These are phyloP conservation scores for Pandemis cinnamomeana DNA, from an alignment of 2,888 invertebrate genomes.

Conservation along the genomic window DNA sequence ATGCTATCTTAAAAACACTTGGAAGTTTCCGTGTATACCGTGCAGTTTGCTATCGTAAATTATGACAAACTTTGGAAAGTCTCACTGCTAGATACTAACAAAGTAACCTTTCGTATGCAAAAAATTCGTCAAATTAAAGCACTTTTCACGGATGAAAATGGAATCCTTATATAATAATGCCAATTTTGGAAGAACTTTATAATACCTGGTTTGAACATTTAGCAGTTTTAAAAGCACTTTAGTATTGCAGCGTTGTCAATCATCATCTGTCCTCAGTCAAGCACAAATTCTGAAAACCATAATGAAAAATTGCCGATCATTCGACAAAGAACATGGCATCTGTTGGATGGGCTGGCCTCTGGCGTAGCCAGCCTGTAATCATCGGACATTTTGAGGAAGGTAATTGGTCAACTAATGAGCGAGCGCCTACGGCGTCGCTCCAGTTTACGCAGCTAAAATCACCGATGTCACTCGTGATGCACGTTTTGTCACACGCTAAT, in stretches of 20 bases:
- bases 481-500: constrained; percentile 42
- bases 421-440: constrained; percentile 71
- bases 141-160: not conserved
- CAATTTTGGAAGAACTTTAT: not conserved
- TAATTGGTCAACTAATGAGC: constrained; percentile 80
- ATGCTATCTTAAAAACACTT: constrained; percentile 38
- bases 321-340: constrained; percentile 73
- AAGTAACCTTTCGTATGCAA: constrained; percentile 1
- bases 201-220: not conserved
- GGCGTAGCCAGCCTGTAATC: constrained; percentile 73
- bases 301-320: constrained; percentile 56
- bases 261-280: constrained; percentile 44
- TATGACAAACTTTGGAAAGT: constrained; percentile 26
- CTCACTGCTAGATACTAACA: constrained; percentile 6
- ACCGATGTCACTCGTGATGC: constrained; percentile 67
- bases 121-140: not conserved
- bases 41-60: constrained; percentile 33
- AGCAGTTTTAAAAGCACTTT: constrained; percentile 11
- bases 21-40: constrained; percentile 28
- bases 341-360: constrained; percentile 67
- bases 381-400: constrained; percentile 76
- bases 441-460: constrained; percentile 76
- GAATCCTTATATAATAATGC: no score
- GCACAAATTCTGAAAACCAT: constrained; percentile 61
- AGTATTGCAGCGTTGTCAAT: not conserved